These are phyloP conservation scores for Cardiocondyla obscurior DNA, from an alignment of 1,140 invertebrate species.

Conservation along the genomic window DNA sequence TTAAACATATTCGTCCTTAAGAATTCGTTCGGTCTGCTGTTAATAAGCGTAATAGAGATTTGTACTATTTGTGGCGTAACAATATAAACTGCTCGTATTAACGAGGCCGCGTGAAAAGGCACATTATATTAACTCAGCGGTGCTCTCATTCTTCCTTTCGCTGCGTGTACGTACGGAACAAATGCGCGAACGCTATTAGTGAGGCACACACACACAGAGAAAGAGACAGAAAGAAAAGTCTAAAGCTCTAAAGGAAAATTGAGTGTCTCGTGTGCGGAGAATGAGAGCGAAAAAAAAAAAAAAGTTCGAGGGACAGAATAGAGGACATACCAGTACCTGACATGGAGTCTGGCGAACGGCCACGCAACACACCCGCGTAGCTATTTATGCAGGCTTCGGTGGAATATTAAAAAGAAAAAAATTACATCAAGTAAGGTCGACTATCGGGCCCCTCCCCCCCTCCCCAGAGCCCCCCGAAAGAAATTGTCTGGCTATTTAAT, in stretches of 20 bases:
- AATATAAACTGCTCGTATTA: conserved; percentile 5
- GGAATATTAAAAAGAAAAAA: conserved; percentile 84
- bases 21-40: background rate
- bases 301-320: conserved; percentile 73
- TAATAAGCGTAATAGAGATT: conserved; percentile 39
- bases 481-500: conserved; percentile 60
- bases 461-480: conserved; percentile 65
- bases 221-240: background rate
- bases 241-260: conserved; percentile 22
- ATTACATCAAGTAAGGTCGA: conserved; percentile 81
- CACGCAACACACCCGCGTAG: conserved; percentile 91
- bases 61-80: conserved; percentile 8
- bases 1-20: background rate
- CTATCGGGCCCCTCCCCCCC: conserved; percentile 57
- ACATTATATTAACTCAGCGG: conserved; percentile 33
- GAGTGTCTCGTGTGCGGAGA: conserved; percentile 41
- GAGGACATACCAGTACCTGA: conserved; percentile 88
- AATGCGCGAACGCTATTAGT: conserved; percentile 1
- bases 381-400: conserved; percentile 87
- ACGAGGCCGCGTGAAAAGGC: conserved; percentile 36
- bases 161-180: background rate
- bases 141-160: conserved; percentile 58
- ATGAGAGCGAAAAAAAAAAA: conserved; percentile 68
- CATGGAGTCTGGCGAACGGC: conserved; percentile 88
- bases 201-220: background rate